Percentiles rank a stretch among this genome's conserved stretches.
Conservation (phyloP, 2,797 vertebrate species). For the Thaleichthys pacificus region DNA sequence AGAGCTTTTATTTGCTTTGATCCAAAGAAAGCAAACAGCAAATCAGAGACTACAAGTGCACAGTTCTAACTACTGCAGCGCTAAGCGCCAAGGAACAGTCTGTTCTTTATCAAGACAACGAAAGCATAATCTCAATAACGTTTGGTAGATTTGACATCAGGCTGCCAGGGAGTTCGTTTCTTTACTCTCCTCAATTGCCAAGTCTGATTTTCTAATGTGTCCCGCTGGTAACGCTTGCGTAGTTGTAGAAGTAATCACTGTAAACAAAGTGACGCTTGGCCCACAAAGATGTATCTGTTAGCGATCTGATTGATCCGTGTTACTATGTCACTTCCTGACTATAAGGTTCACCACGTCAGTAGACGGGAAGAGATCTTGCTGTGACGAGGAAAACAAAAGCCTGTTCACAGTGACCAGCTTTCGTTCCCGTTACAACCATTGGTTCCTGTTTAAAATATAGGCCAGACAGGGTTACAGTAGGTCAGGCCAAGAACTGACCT, state of each 20-base stretch:
- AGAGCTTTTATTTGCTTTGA: too few species aligned
- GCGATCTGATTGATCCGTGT: neutral
- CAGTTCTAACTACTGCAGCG: too few species aligned
- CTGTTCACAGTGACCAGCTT: neutral
- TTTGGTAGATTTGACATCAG: slow-evolving; percentile 22
- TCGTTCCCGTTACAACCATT: neutral
- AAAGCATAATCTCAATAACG: too few species aligned
- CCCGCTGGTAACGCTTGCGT: slow-evolving; percentile 2
- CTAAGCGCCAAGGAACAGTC: too few species aligned
- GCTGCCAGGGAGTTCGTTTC: slow-evolving; percentile 14
- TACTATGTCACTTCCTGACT: neutral
- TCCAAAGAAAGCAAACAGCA: too few species aligned
- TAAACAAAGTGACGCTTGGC: slow-evolving; percentile 18
- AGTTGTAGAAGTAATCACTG: slow-evolving; percentile 38
- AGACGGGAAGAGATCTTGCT: too few species aligned
- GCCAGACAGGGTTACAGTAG: neutral
- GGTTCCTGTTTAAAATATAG: neutral
- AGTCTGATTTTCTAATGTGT: slow-evolving; percentile 35
- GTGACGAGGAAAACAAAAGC: too few species aligned
- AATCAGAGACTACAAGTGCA: too few species aligned
- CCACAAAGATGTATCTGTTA: neutral
- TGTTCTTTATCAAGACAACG: too few species aligned
- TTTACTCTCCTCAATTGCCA: slow-evolving; percentile 28
- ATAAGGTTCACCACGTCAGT: too few species aligned
- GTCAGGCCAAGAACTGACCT: neutral